Conservation (phyloP, 2,113 vertebrate genomes). For the Thymallus thymallus region DNA sequence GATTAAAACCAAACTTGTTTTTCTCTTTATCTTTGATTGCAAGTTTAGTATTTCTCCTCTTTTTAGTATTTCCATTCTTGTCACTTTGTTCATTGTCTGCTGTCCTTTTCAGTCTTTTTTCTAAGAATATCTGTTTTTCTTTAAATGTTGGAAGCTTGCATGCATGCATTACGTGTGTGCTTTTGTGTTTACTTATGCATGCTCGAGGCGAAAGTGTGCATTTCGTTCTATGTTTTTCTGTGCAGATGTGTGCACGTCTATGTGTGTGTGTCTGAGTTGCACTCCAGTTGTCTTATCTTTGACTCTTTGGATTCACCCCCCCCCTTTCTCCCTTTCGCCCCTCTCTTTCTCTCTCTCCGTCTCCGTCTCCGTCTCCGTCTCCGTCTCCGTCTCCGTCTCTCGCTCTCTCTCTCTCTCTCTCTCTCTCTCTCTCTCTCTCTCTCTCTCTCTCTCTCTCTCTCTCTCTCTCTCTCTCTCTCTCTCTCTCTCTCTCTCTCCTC, state of each 20-base stretch:
- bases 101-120: conserved; percentile 60
- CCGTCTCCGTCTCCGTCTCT: too few species aligned
- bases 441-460: too few species aligned
- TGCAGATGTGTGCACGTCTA: conserved; percentile 15
- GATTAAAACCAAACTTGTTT: conserved; percentile 57
- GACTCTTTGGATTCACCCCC: too few species aligned
- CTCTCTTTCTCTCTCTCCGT: too few species aligned
- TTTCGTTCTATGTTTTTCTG: conserved; percentile 8
- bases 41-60: conserved; percentile 45
- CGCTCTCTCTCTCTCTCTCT: too few species aligned
- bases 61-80: conserved; percentile 56
- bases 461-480: too few species aligned
- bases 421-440: too few species aligned
- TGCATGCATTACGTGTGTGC: conserved; percentile 37
- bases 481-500: too few species aligned
- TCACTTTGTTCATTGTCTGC: conserved; percentile 68
- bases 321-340: too few species aligned
- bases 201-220: too few species aligned
- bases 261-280: not conserved
- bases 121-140: conserved; percentile 60
- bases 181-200: too few species aligned
- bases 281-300: not conserved
- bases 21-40: conserved; percentile 1
- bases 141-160: conserved; percentile 45
- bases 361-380: rapidly evolving